Base-by-base conservation (phyloP, 2,888 invertebrate species). In the Eilema depressum region DNA sequence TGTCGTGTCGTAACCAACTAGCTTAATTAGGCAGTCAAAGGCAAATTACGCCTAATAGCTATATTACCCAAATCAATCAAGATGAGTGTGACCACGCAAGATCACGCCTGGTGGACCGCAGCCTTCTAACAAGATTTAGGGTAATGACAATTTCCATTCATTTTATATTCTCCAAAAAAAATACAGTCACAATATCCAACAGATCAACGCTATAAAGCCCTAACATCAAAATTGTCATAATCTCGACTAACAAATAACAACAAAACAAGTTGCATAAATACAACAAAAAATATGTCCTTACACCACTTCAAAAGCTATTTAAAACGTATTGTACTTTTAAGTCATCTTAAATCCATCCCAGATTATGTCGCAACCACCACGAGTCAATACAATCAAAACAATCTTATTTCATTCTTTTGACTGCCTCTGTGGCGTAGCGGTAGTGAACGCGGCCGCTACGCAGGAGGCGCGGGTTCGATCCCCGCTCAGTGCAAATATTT, bases 391-490 rank as follows among this genome's bases (percentile, higher is more conserved):
- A 73, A 67, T 61, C 74, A 71, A 75, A 83, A 71, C 66, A 76
- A 83, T 77, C 76, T 69, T 57, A 62, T 47, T 63, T 11, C 71
- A 73, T 68, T 75, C n/a, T n/a, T n/a, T n/a, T n/a, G n/a, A n/a
- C n/a, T n/a, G n/a, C n/a, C n/a, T n/a, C n/a, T n/a, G n/a, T n/a
- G n/a, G n/a, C n/a, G n/a, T n/a, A n/a, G n/a, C n/a, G n/a, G n/a
- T n/a, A n/a, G n/a, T n/a, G n/a, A n/a, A n/a, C n/a, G n/a, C n/a
- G n/a, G n/a, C n/a, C n/a, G n/a, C n/a, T n/a, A n/a, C n/a, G n/a
- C n/a, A n/a, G n/a, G n/a, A n/a, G n/a, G n/a, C n/a, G n/a, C n/a
- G n/a, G n/a, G n/a, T n/a, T n/a, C n/a, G n/a, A n/a, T n/a, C n/a
- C n/a, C n/a, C n/a, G n/a, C n/a, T n/a, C n/a, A n/a, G n/a, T n/a